phyloP scores from a whole-genome alignment of 2,113 vertebrate species.

The Phalacrocorax brasilianus region DNA sequence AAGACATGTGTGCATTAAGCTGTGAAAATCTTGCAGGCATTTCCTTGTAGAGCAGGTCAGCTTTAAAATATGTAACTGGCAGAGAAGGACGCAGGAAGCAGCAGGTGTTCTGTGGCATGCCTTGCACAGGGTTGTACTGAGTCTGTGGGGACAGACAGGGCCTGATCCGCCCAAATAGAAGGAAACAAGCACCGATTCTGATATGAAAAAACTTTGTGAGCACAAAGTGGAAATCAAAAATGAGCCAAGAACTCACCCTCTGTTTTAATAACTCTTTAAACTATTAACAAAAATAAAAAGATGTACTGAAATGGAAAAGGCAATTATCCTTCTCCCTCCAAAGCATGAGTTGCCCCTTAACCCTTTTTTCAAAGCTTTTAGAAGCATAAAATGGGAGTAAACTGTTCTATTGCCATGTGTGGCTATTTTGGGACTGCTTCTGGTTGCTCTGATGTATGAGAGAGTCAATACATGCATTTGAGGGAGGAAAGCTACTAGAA shows the following conservation, averaged over 20 bases:
- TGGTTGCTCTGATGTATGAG: background rate
- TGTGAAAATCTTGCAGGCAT: background rate
- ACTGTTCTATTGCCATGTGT: accelerated
- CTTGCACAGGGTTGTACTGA: background rate
- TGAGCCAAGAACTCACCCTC: background rate
- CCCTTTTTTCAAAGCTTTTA: background rate
- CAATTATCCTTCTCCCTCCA: background rate
- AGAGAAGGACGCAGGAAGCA: background rate
- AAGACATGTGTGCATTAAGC: background rate
- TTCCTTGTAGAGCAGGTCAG: background rate
- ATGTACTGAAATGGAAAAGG: background rate
- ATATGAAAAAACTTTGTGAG: background rate
- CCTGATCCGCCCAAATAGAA: background rate
- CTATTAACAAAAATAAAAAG: background rate
- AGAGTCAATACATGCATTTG: accelerated
- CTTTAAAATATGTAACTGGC: accelerated
- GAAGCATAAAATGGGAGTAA: background rate
- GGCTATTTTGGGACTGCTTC: accelerated
- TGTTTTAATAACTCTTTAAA: background rate
- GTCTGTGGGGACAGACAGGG: too few species aligned
- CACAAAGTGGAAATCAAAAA: background rate
- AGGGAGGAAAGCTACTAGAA: background rate
- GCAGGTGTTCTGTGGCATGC: too few species aligned
- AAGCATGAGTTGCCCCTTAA: background rate
- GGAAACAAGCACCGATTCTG: background rate